A percentile compares a stretch with the other conserved stretches of the same genome.
Evolutionary conservation across 1,140 invertebrate species (phyloP).

Genomic region (Carcinoscorpius rotundicauda): DNA sequence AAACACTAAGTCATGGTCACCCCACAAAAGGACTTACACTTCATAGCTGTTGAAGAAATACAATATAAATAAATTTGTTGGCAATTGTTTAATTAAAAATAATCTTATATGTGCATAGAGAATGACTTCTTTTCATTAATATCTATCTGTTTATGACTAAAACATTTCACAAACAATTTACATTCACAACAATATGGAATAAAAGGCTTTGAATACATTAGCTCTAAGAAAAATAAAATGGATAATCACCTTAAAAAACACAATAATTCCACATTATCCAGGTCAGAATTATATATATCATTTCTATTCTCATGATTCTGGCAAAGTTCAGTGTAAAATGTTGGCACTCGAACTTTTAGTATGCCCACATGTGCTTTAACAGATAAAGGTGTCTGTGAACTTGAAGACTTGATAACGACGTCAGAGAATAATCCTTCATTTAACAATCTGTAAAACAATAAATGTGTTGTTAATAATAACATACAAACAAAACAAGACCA

Average conservation of each 20-base stretch:
- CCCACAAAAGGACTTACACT: no score
- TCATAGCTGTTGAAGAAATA: no score
- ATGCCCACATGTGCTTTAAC: constrained; percentile 10
- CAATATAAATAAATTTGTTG: no score
- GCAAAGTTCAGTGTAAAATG: constrained; percentile 12
- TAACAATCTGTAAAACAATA: constrained; percentile 11
- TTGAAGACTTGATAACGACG: constrained; percentile 1
- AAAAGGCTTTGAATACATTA: no score
- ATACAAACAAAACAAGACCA: no score
- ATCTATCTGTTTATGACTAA: no score
- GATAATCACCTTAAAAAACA: constrained; percentile 12
- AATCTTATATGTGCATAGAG: no score
- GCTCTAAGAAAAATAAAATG: constrained; percentile 1
- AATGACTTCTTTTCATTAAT: no score
- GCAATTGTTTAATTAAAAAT: no score
- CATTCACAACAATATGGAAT: no score
- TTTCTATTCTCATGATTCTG: constrained; percentile 11
- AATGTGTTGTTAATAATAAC: not conserved
- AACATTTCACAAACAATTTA: no score
- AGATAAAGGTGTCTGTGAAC: not conserved
- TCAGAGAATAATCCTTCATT: constrained; percentile 13
- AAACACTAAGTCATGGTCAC: no score
- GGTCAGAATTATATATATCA: constrained; percentile 10
- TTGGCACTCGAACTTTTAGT: constrained; percentile 15
- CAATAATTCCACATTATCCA: constrained; percentile 12